Conservation (phyloP, 2,888 invertebrate species). For the Macaria liturata region DNA sequence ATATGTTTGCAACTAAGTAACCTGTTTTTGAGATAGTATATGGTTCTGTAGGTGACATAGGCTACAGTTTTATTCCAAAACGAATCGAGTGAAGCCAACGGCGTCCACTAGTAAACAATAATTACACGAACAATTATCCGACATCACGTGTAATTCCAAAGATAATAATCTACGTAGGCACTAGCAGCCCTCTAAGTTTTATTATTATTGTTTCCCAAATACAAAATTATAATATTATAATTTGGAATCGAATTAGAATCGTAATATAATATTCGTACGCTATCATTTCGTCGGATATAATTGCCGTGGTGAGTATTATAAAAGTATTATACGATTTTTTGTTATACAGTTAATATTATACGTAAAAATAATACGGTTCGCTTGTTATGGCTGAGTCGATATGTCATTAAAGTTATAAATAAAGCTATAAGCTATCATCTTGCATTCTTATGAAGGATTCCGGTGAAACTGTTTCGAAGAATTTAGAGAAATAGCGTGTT, state of each 20-base stretch:
- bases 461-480: constrained; percentile 27
- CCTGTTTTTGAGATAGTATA: no score
- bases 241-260: constrained; percentile 54
- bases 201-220: constrained; percentile 37
- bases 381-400: constrained; percentile 51
- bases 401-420: constrained; percentile 62
- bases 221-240: constrained; percentile 51
- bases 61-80: no score
- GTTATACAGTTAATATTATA: constrained; percentile 43
- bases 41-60: no score
- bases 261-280: constrained; percentile 64
- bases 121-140: no score
- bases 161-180: no score
- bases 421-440: constrained; percentile 45
- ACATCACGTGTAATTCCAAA: no score
- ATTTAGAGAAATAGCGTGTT: constrained; percentile 14
- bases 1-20: no score
- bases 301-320: constrained; percentile 55
- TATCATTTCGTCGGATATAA: constrained; percentile 65
- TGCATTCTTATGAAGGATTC: constrained; percentile 27
- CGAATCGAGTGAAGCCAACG: no score
- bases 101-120: no score
- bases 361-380: constrained; percentile 58
- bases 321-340: constrained; percentile 27
- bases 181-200: constrained; percentile 4